Base-by-base conservation (phyloP, 2,888 invertebrate species). In the Morinoia aosen region DNA sequence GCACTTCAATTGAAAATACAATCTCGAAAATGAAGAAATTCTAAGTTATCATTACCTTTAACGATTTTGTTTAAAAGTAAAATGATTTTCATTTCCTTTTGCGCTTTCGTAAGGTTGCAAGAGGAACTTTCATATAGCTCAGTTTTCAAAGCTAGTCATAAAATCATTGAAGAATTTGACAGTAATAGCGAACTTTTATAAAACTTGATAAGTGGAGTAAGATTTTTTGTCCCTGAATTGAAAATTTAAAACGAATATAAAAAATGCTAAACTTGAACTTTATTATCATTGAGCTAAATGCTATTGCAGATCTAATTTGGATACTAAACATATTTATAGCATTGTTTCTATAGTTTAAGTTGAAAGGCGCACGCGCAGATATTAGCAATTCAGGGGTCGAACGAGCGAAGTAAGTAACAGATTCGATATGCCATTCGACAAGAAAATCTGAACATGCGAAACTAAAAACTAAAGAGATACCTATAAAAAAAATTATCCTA, bases 1-100 rank as follows among this genome's bases (percentile, higher is more conserved):
- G 93, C 93, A 93, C 93, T 93, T 93, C 58, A 93, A 57, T 57
- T 48, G 57, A 93, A 93, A 12, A 48, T 93, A 93, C 19, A 93
- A 93, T 40, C 57, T 57, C 56, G 57, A 93, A 57, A 39, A 93
- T 93, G 57, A 93, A 25, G 48, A 90, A 19, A 76, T 90, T 90
- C 90, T 40, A 90, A 40, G 90, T 40, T 39, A 48, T 90, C 90
- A 90, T 90, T 90, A 90, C 90, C 90, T 90, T 90, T 90, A 39
- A 39, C 76, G 2, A 76, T 25, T 76, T 76, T 76, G 76, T 76
- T 76, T 25, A 76, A 76, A 76, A 76, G 76, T 76, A 76, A 76
- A 16, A 76, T 33, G 76, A 76, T 76, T 33, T 61, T 3, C 25
- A 76, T 3, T 33, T 76, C 19, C 76, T 76, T 33, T 76, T 33